Evolutionary conservation across 2,113 vertebrate genomes (phyloP).

Genomic region (Bufo gargarizans): DNA sequence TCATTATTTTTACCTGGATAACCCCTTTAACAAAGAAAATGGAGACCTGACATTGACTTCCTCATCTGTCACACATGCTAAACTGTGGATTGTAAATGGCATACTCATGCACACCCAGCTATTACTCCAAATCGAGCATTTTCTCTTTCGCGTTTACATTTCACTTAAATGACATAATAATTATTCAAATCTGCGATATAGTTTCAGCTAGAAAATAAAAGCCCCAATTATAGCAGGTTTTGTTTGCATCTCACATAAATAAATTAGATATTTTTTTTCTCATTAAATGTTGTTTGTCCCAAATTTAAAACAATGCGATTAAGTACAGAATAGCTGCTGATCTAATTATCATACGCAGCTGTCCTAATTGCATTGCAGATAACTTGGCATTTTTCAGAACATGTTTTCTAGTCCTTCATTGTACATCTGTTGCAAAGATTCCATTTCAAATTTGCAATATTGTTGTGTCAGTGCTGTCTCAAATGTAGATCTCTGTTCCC

Average conservation of each 20-base stretch:
- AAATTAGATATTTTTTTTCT: conserved; percentile 52
- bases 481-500: conserved; percentile 44
- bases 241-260: conserved; percentile 44
- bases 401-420: conserved; percentile 56
- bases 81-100: background rate
- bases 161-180: background rate
- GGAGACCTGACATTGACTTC: background rate
- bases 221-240: conserved; percentile 36
- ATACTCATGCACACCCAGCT: background rate
- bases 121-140: background rate
- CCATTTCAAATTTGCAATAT: conserved; percentile 53
- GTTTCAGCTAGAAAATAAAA: background rate
- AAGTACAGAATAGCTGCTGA: conserved; percentile 46
- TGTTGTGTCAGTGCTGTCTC: conserved; percentile 51
- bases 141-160: background rate
- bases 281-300: conserved; percentile 57
- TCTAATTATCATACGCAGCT: conserved; percentile 60
- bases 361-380: conserved; percentile 57
- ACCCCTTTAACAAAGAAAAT: background rate
- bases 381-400: conserved; percentile 47
- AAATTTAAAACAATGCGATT: conserved; percentile 56
- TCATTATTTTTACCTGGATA: no score
- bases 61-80: background rate
- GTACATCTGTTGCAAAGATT: conserved; percentile 32
- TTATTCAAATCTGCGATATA: background rate